Conservation (phyloP, 2,888 invertebrate species). For the Scrobipalpa atriplicella region DNA sequence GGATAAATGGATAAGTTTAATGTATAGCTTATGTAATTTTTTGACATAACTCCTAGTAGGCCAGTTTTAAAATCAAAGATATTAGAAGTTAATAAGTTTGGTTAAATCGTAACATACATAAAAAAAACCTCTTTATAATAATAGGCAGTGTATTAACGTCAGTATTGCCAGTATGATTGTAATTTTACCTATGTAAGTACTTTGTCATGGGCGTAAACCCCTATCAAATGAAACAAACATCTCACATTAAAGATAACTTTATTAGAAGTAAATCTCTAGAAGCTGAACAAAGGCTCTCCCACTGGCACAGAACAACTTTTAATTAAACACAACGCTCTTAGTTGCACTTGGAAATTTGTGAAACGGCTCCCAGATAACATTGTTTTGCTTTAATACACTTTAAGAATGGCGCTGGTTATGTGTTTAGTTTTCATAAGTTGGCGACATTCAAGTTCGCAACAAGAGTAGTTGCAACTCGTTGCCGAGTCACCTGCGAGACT, state of each 20-base stretch:
- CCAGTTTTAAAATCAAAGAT: no score
- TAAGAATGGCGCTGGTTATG: slow-evolving; percentile 19
- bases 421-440: slow-evolving; percentile 27
- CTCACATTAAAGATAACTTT: slow-evolving; percentile 19
- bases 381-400: slow-evolving; percentile 37
- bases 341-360: slow-evolving; percentile 60
- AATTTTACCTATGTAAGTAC: no score
- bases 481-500: slow-evolving; percentile 2
- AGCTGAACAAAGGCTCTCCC: slow-evolving; percentile 50
- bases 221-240: slow-evolving; percentile 30
- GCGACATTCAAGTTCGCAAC: slow-evolving; percentile 19
- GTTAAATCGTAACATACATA: no score
- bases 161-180: no score
- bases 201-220: neutral
- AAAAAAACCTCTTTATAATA: no score
- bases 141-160: no score
- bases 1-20: no score
- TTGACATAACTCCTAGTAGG: no score
- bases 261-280: slow-evolving; percentile 41
- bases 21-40: no score
- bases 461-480: slow-evolving; percentile 14
- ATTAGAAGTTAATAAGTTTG: no score
- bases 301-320: slow-evolving; percentile 60
- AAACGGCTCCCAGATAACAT: slow-evolving; percentile 57
- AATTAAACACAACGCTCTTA: slow-evolving; percentile 64